These are phyloP conservation scores for Andrena haemorrhoa DNA, from an alignment of 2,888 invertebrate species.

Conservation along the genomic window DNA sequence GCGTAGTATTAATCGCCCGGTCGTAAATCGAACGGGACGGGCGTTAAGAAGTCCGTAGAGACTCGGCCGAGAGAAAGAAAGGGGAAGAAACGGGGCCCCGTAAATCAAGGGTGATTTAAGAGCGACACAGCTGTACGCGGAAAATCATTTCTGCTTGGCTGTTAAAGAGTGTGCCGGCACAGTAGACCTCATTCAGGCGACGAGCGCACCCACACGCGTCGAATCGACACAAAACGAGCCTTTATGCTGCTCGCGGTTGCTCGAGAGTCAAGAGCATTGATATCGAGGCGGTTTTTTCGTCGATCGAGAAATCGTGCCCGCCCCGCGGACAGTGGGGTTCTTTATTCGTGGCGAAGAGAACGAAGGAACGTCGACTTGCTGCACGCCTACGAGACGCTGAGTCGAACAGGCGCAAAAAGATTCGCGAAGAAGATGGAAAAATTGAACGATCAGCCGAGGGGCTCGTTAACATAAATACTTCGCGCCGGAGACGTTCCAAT, in stretches of 20 bases:
- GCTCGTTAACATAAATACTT: conserved; percentile 38
- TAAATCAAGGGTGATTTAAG: conserved; percentile 34
- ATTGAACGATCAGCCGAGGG: conserved; percentile 26
- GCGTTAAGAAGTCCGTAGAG: conserved; percentile 17
- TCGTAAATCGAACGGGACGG: neutral
- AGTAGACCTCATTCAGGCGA: conserved; percentile 60
- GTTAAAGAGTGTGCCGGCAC: conserved; percentile 37
- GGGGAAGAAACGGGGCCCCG: neutral
- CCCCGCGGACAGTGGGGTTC: conserved; percentile 21
- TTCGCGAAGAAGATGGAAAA: conserved; percentile 14
- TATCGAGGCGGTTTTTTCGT: conserved; percentile 18
- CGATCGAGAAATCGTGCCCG: conserved; percentile 15
- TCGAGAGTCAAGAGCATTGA: conserved; percentile 25
- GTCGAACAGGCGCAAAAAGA: conserved; percentile 22
- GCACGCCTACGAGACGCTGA: conserved; percentile 21
- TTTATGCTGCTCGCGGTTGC: conserved; percentile 51
- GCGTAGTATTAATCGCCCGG: neutral
- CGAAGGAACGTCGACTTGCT: neutral
- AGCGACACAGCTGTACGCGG: conserved; percentile 14
- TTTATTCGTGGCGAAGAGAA: conserved; percentile 23
- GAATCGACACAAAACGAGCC: conserved; percentile 58
- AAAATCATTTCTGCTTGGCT: conserved; percentile 49
- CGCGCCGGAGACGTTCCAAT: conserved; percentile 9
- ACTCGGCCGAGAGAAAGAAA: neutral
- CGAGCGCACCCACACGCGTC: conserved; percentile 49